Evolutionary conservation across 2,797 vertebrate genomes (phyloP), one percentile per base, ranked within the genome.

Genomic region (Argentina silus): DNA sequence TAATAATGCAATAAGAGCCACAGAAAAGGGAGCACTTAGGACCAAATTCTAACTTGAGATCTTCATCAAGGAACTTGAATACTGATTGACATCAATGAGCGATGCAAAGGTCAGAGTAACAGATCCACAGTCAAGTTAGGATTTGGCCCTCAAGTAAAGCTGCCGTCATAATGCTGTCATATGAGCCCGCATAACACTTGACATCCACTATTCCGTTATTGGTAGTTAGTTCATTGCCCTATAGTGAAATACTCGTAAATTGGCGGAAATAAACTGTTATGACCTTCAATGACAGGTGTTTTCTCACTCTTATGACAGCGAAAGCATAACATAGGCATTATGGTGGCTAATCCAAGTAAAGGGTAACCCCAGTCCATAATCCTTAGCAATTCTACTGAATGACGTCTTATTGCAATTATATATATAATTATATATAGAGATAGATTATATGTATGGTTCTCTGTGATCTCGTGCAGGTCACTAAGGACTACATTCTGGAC

Each of bases 401-500:
- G 88, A 85, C 86, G 68, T 87, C 83, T 84, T 86, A 79, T 80
- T 91, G 86, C 89, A 87, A 85, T 91, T 89, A 86, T 87, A 88
- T 92, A 89, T 93, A 91, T 91, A 92, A 90, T 91, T 86, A n/a
- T n/a, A n/a, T n/a, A n/a, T n/a, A n/a, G n/a, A n/a, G n/a, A n/a
- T n/a, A 91, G 91, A 85, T 85, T 76, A 90, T 87, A 85, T 93
- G 91, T 92, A 89, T 91, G 89, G 89, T 90, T 93, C 88, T 93
- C 88, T 93, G 89, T 94, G 90, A 91, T 94, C 92, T 94, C 89
- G 89, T 93, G 91, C 94, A 95, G 94, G 94, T 94, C 87, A 90
- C 92, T 92, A 93, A 94, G 93, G 93, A 95, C 93, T 94, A 92
- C 93, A 93, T 93, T 86, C 92, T 94, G 93, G 90, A 89, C 87